Base-by-base conservation (phyloP, 1,140 invertebrate species). In the Tetramorium simillimum region DNA sequence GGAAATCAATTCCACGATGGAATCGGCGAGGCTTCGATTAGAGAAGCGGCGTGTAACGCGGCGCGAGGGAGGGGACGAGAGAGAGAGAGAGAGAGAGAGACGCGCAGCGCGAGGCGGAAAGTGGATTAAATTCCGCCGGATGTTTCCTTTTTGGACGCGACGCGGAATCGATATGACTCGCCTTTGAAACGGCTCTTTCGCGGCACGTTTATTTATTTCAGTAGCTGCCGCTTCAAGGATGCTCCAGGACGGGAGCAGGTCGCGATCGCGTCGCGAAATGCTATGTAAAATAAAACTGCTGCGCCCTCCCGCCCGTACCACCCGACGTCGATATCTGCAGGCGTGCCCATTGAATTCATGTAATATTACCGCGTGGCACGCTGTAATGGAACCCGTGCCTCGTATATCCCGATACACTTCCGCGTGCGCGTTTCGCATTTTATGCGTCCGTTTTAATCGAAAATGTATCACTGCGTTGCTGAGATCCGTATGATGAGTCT, bases 1-100 rank as follows among this genome's bases (percentile, higher is more conserved):
- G 92, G 92, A 94, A 94, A 94, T 94, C 94, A 94, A 94, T 94
- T 94, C 93, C 93, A 91, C 91, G 93, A 94, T 92, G 92, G 92
- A 92, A 94, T 93, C 89, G 87, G 87, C 86, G 86, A 86, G 51
- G 43, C 91, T 91, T 93, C 91, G 92, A 93, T 93, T 89, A 93
- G 92, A 93, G 92, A 92, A 91, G 88, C 90, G 88, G 89, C 86
- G 87, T 89, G 90, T 89, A 76, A 88, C 51, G 67, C 40, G 65
- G 69, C 43, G 56, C 69, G n/a, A 40, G 86, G 16, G 10, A 33
- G 14, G n/a, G 16, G 28, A 16, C 10, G 84, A 78, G 69, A 49
- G 77, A 53, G 84, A 77, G 56, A 53, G 75, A 86, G 75, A 86
- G 58, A 72, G 69, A 46, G 40, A 21, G 49, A 24, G 80, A 81